A percentile compares a stretch with the other conserved stretches of the same genome.
phyloP scores from a whole-genome alignment of 2,888 invertebrate species.

The Crossocerus cetratus region DNA sequence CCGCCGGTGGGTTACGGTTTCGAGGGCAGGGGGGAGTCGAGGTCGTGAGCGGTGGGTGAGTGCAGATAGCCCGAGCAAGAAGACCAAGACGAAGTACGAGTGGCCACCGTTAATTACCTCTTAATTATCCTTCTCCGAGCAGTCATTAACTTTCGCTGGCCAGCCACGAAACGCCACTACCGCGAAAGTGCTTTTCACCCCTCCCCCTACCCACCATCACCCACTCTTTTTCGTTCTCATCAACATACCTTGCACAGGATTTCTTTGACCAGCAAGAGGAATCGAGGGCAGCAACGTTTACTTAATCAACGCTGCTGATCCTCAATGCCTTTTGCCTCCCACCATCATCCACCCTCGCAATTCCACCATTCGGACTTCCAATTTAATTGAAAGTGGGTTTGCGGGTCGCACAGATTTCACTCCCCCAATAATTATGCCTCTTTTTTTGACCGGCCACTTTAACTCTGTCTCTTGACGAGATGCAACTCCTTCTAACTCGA shows the following conservation, averaged over 20 bases:
- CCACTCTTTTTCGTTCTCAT: conserved; percentile 1
- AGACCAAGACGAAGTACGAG: conserved; percentile 43
- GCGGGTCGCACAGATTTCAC: not conserved
- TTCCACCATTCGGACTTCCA: not conserved
- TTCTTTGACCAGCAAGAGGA: conserved; percentile 14
- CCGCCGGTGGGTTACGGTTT: too few species aligned
- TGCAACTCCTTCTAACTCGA: not conserved
- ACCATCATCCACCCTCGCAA: not conserved
- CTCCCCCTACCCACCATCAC: conserved; percentile 14
- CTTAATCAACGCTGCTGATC: conserved; percentile 3
- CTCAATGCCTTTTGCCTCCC: conserved; percentile 32
- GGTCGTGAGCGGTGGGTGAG: conserved; percentile 9
- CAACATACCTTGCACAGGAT: conserved; percentile 21
- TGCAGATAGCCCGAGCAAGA: conserved; percentile 22
- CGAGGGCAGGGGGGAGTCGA: conserved; percentile 17
- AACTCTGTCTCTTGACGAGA: not conserved
- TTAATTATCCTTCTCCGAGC: conserved; percentile 54
- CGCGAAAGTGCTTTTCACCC: conserved; percentile 25
- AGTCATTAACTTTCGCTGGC: conserved; percentile 53
- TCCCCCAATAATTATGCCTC: not conserved
- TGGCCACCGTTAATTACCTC: conserved; percentile 55
- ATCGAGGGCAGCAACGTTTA: conserved; percentile 15
- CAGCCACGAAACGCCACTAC: conserved; percentile 47
- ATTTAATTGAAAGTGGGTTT: not conserved
- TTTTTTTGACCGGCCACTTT: not conserved